Percentiles rank a stretch among this genome's conserved stretches.
Conservation (phyloP, 2,113 vertebrate genomes). For the Otolemur garnettii region DNA sequence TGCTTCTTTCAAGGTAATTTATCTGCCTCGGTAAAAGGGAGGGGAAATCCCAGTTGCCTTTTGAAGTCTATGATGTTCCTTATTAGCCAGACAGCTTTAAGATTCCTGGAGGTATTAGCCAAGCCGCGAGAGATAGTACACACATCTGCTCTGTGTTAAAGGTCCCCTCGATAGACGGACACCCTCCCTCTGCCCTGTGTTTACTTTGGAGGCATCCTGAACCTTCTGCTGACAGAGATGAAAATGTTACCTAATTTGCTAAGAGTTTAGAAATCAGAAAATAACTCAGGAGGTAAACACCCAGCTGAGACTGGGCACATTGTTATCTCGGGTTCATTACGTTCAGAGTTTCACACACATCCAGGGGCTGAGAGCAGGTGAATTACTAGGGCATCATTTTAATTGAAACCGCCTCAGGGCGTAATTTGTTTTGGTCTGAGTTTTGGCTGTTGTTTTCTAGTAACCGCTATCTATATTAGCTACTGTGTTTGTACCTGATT, state of each 20-base stretch:
- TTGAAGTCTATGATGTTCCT: background rate
- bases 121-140: background rate
- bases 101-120: background rate
- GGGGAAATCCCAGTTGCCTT: rapidly evolving
- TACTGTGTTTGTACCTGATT: rapidly evolving
- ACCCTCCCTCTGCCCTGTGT: background rate
- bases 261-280: background rate
- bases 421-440: background rate
- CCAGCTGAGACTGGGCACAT: background rate
- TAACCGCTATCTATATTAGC: too few species aligned
- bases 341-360: too few species aligned
- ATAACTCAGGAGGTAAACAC: background rate
- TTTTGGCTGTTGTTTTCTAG: background rate
- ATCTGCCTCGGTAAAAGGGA: background rate
- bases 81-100: background rate
- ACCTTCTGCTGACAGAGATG: rapidly evolving
- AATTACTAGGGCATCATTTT: background rate
- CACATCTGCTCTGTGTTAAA: background rate
- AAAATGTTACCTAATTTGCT: background rate
- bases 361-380: too few species aligned
- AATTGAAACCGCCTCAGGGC: background rate
- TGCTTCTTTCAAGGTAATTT: background rate
- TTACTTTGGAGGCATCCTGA: background rate
- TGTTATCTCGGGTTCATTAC: background rate
- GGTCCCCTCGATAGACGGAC: background rate